Base-by-base conservation (phyloP, 35 echinoderm and acorn worm genomes). In the Stichopus chloronotus region DNA sequence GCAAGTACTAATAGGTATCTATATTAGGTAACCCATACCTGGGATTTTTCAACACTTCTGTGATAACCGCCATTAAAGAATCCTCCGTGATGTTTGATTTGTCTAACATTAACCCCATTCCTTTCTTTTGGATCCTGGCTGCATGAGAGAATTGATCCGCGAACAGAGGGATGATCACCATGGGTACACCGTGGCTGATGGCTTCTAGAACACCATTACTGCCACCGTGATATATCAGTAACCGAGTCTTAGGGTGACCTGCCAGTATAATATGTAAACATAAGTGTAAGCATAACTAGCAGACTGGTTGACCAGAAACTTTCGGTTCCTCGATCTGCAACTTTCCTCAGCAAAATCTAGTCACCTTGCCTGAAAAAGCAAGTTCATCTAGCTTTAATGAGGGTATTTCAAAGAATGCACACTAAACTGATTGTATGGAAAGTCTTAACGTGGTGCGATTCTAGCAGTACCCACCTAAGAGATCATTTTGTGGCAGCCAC, bases 401-500 rank as follows among this genome's bases (percentile, higher is more conserved):
- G 1, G 30, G 30, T 43, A 3, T 43, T 43, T 43, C 30, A 43
- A 43, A 43, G 0, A 43, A 43, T 43, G 30, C 30, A 43, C 30
- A 43, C 30, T 43, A 43, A 43, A 43, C 30, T 43, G 30, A 43
- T 43, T 43, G 30, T 43, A 43, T 43, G 30, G 30, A 43, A 43
- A 43, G 30, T 43, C 30, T 43, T 43, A 43, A 43, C 30, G 30
- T 43, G 30, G 30, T 43, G 30, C 30, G 30, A 43, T 43, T 43
- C 30, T 43, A 3, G 30, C 30, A 43, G 30, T 43, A 96, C 95
- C 74, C 78, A 96, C 95, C 95, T 19, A 96, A 86, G 8, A 96
- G 9, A 53, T 96, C 95, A 63, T 96, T 96, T 89, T 96, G 95
- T 30, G 95, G 95, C 17, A 96, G 55, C 78, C 92, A 94, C 9